A percentile compares a stretch with the other conserved stretches of the same genome.
Conservation (phyloP, 1,140 invertebrate genomes). For the Anagrus nilaparvatae region DNA sequence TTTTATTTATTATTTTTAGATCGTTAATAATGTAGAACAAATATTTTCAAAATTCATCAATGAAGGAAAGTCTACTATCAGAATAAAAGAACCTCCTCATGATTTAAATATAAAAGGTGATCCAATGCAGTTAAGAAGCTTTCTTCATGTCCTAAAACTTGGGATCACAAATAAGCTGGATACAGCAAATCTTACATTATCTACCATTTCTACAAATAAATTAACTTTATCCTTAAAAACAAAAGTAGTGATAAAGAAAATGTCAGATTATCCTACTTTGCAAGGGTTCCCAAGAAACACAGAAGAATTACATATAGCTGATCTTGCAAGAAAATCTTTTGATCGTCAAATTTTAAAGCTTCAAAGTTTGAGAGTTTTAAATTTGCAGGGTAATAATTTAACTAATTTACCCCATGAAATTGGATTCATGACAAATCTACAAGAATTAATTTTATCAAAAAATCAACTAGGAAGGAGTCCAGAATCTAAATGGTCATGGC, state of each 20-base stretch:
- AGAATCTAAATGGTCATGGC: conserved; percentile 52
- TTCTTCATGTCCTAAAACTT: conserved; percentile 52
- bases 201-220: conserved; percentile 42
- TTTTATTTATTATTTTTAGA: conserved; percentile 24
- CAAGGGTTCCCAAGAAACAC: conserved; percentile 59
- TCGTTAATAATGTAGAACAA: conserved; percentile 52
- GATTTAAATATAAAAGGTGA: conserved; percentile 60
- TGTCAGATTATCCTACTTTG: conserved; percentile 52
- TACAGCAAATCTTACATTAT: conserved; percentile 31
- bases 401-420: conserved; percentile 62
- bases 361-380: conserved; percentile 53
- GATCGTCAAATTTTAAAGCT: conserved; percentile 56
- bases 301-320: conserved; percentile 46
- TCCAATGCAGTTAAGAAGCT: conserved; percentile 55
- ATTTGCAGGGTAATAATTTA: conserved; percentile 70
- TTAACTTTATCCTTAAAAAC: conserved; percentile 39
- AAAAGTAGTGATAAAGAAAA: conserved; percentile 50
- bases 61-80: conserved; percentile 64
- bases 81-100: conserved; percentile 56
- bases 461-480: conserved; percentile 54
- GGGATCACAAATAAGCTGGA: conserved; percentile 49
- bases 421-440: conserved; percentile 53
- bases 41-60: conserved; percentile 58
- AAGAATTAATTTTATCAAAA: conserved; percentile 57
- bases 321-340: conserved; percentile 51